Percentiles rank a stretch among this genome's conserved stretches.
These are phyloP conservation scores for Drosophila triauraria DNA, from an alignment of 1,140 invertebrate species.

Conservation along the genomic window DNA sequence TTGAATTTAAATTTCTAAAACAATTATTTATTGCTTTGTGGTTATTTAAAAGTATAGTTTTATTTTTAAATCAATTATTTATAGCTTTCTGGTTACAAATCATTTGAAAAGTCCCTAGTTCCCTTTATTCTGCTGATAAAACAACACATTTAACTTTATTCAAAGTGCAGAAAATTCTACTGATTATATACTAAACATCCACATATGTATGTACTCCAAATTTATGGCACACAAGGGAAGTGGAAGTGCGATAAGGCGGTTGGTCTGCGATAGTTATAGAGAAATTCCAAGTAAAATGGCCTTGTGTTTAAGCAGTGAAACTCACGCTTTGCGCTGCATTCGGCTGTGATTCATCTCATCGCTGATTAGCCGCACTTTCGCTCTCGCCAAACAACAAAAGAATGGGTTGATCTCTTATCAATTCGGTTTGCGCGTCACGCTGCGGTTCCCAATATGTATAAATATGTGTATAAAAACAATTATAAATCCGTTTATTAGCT, in stretches of 20 bases:
- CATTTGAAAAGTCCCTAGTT: not conserved
- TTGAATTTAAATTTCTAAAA: not conserved
- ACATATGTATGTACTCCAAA: not conserved
- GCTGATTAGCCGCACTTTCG: constrained; percentile 39
- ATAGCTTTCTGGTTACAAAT: not conserved
- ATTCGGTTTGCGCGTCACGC: constrained; percentile 56
- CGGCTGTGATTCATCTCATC: constrained; percentile 30
- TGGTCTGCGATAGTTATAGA: constrained; percentile 2
- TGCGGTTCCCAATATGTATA: constrained; percentile 55
- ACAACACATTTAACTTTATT: not conserved
- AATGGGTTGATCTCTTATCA: constrained; percentile 42
- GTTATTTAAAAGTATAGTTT: not conserved
- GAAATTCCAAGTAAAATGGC: constrained; percentile 3
- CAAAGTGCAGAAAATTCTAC: constrained; percentile 9
- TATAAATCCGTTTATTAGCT: constrained; percentile 52
- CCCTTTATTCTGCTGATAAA: not conserved
- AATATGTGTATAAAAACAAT: not conserved
- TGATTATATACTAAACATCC: not conserved
- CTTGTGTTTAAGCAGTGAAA: constrained; percentile 1
- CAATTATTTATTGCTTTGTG: not conserved
- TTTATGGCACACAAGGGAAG: constrained; percentile 12
- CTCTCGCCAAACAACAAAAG: constrained; percentile 27
- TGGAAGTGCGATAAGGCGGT: constrained; percentile 23
- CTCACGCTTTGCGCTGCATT: not conserved
- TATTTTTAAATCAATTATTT: not conserved